Evolutionary conservation across 2,797 vertebrate genomes (phyloP), one percentile per base, ranked within the genome.

Genomic region (Hyperoplus lanceolatus): DNA sequence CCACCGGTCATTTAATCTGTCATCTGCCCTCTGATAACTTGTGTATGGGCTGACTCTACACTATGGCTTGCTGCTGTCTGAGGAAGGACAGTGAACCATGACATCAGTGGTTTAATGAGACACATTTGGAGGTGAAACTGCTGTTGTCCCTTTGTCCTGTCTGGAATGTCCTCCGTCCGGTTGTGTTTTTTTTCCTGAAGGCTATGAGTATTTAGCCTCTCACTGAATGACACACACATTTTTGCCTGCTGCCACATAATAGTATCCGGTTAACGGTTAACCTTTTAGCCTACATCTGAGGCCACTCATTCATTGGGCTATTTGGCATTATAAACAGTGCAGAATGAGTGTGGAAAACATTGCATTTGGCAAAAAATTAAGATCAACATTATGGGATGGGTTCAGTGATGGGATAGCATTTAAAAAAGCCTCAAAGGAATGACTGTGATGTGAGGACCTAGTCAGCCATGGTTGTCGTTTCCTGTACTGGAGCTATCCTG

Each of bases 1-100:
- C 48, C 48, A 13, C 9, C 55, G 67, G 66, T 80, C 46, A 79
- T 74, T 63, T 15, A 64, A 60, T 69, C 42, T 56, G 46, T 62
- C 39, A 15, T 49, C 53, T 64, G 51, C 14, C 58, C 66, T 59
- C 6, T 70, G 46, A 50, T 39, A 15, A 16, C 39, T 29, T 66
- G 67, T 65, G 14, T 18, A 21, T 4, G 45, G 16, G 51, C 39
- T 51, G 39, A 71, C 18, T 11, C 8, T 18, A 15, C 50, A 29
- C 55, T 21, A 8, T 13, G 16, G 16, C n/a, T 36, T 39, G 45
- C 15, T 67, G 15, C 51, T 38, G 16, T 18, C 51, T 42, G 16
- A 46, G 68, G 15, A 70, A 53, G 55, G 29, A 2, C 14, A 11
- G n/a, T 50, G 54, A 15, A 4, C 49, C 6, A 8, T 12, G 8